Base-by-base conservation (phyloP, 2,797 vertebrate genomes). In the Buphagus erythrorhynchus region DNA sequence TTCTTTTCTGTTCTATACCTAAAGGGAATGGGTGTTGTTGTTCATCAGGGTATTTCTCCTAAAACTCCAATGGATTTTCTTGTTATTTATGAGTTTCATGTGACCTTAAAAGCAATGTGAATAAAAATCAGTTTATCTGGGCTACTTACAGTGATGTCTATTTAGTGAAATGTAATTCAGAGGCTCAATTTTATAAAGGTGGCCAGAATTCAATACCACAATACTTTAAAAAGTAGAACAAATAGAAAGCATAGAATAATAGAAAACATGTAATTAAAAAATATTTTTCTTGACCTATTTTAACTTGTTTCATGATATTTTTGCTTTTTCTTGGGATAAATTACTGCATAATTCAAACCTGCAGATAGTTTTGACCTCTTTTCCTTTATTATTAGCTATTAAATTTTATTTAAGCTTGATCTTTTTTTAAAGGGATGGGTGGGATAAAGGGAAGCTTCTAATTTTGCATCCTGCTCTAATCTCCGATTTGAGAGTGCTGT, bases 371-470 rank as follows among this genome's bases (percentile, higher is more conserved):
- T 89, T 4, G 2, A 84, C 63, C 26, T 73, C 52, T 94, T 88
- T 96, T 81, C 38, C 68, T 94, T 94, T 93, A 85, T 81, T 83
- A 83, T 40, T 73, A 74, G 90, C 68, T 92, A 65, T 63, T 61
- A 79, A 63, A 67, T 95, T 79, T 91, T 76, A 57, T 83, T 92
- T 81, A 93, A 93, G 59, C 71, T 71, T 58, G 49, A 86, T 91
- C 42, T 21, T 93, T 20, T 93, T 94, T 86, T 82, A 73, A 81
- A 91, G 67, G 79, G 62, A 49, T 57, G 58, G 61, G 59, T 77
- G 57, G 35, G 71, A 89, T 91, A 94, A 88, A 92, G 66, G 29
- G 78, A 87, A 81, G 88, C 89, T 94, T 67, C 73, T 88, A 63
- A 78, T 78, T 90, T 93, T 58, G 86, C 51, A 72, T 81, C 80